Percentiles rank a stretch among this genome's conserved stretches.
Evolutionary conservation across 2,113 vertebrate genomes (phyloP).

Genomic region (Oophaga pumilio): DNA sequence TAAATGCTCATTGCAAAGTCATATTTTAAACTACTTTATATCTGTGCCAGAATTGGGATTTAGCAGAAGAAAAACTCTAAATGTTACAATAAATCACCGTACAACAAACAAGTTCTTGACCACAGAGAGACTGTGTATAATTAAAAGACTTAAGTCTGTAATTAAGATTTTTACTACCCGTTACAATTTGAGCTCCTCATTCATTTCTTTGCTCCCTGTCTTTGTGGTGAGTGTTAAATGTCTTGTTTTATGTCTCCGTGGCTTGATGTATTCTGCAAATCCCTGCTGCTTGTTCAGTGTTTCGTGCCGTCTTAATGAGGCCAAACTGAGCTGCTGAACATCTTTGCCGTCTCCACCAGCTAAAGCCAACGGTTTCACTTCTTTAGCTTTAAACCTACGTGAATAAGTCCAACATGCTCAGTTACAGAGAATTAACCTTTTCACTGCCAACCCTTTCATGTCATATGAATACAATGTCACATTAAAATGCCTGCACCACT

Average conservation of each 20-base stretch:
- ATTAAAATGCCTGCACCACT: not conserved
- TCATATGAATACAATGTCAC: not conserved
- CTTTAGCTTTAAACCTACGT: not conserved
- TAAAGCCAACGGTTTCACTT: constrained; percentile 22
- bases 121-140: constrained; percentile 21
- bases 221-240: constrained; percentile 41
- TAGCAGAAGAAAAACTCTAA: not conserved
- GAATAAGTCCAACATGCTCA: not conserved
- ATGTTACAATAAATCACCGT: constrained; percentile 8
- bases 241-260: constrained; percentile 40
- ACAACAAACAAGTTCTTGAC: constrained; percentile 29
- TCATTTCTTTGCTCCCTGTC: constrained; percentile 14
- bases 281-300: constrained; percentile 44
- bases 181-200: constrained; percentile 31
- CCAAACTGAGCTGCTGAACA: constrained; percentile 37
- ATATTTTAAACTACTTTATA: not conserved
- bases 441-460: not conserved
- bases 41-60: not conserved
- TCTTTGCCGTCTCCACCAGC: constrained; percentile 18
- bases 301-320: constrained; percentile 34
- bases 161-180: constrained; percentile 40
- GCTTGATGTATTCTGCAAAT: constrained; percentile 47
- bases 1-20: not conserved
- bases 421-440: not conserved
- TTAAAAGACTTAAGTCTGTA: constrained; percentile 31